Base-by-base conservation (phyloP, 2,797 vertebrate species). In the Poeciliopsis paucimaculata region DNA sequence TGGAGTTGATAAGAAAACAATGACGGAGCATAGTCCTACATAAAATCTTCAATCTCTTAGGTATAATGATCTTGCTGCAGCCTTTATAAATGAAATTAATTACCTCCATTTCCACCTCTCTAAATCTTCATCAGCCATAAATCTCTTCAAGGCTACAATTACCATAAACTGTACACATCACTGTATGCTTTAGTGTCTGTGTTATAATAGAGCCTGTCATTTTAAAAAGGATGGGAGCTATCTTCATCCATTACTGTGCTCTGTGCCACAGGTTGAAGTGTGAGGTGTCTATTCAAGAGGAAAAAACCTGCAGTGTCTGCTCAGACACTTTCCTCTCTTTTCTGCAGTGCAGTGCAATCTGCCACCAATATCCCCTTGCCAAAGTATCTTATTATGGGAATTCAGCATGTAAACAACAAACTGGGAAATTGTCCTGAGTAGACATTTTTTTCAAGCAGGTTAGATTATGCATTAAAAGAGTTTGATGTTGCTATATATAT, bases 291-390 rank as follows among this genome's bases (percentile, higher is more conserved):
- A 16, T 62, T 45, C 77, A 47, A 16, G 41, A 47, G 49, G n/a
- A 43, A 66, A 78, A 85, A 82, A 26, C 73, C 86, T 72, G 78
- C 79, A 51, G 73, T 18, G 77, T 47, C 75, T 83, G 79, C 73
- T 79, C 60, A 82, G 76, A 82, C 84, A 68, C 46, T 45, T 3
- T 82, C 76, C 73, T 70, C 77, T 83, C 45, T 84, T 76, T 66
- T 79, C 82, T 85, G 85, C 77, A 80, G 34, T 77, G 79, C 81
- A 76, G 36, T 77, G 68, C 72, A 81, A 84, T 66, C 77, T 9
- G 2, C 34, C 72, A 43, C 36, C 47, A 72, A 18, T 72, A 64
- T 64, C 55, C 75, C 45, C 36, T 28, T 41, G 36, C 64, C 82
- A 68, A 49, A 84, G 31, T n/a, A 75, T 80, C 72, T 83, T 80